A percentile compares a stretch with the other conserved stretches of the same genome.
Conservation (phyloP, 2,888 invertebrate genomes). For the Isoperla grammatica region DNA sequence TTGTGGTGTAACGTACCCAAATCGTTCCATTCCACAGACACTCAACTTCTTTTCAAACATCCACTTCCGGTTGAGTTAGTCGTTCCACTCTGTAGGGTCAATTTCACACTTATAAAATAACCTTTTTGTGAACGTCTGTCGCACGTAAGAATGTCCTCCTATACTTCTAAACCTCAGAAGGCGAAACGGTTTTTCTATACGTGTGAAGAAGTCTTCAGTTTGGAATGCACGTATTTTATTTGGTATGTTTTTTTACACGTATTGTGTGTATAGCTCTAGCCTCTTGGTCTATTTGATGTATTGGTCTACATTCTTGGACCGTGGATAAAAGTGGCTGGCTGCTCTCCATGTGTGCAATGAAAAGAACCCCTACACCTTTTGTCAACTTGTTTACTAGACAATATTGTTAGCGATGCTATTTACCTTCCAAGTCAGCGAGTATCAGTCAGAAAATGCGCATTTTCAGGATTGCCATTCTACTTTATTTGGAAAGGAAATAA, state of each 20-base stretch:
- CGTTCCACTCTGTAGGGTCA: background rate
- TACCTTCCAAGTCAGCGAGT: too few species aligned
- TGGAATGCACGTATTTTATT: conserved; percentile 4
- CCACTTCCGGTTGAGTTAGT: background rate
- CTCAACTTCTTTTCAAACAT: background rate
- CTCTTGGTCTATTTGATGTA: background rate
- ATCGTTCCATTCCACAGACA: too few species aligned
- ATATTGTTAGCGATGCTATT: background rate
- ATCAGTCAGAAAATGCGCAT: too few species aligned
- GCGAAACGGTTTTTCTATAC: background rate
- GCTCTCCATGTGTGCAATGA: too few species aligned
- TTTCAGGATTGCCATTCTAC: too few species aligned
- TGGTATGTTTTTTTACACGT: background rate
- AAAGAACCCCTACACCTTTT: background rate
- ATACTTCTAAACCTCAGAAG: background rate
- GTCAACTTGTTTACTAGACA: conserved; percentile 1
- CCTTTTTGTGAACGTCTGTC: conserved; percentile 2
- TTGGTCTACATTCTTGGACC: background rate
- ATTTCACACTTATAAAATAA: background rate
- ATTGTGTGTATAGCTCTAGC: background rate
- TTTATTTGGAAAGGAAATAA: too few species aligned
- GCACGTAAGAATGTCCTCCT: background rate
- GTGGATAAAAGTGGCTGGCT: background rate
- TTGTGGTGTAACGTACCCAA: too few species aligned
- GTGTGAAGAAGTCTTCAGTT: background rate